Evolutionary conservation across 2,888 invertebrate genomes (phyloP), one percentile per base, ranked within the genome.

Genomic region (Athalia cordata): DNA sequence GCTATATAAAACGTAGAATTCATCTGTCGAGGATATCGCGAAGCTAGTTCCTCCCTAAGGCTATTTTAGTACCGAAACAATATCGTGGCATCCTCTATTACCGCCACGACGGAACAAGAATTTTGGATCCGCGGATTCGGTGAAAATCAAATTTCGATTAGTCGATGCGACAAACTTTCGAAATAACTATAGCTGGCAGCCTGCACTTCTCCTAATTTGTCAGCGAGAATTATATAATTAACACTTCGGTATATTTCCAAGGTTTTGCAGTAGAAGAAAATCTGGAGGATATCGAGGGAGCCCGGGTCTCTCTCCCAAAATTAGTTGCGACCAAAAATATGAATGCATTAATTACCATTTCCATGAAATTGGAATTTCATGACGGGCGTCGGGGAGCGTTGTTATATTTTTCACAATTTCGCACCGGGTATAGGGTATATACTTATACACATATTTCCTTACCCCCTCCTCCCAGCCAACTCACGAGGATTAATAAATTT

Each of bases 361-460:
- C 62, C 74, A 75, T 62, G 74, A 75, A 75, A 75, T 75, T 75
- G 74, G 74, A 75, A 75, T 75, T 75, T 75, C 74, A 75, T 75
- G 74, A 62, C 74, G 74, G 74, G 74, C 74, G 74, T 75, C 74
- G 59, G 61, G 72, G 72, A 47, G 74, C 74, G 74, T 62, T 62
- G 61, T 62, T 61, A 75, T 62, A 62, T 75, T 75, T 75, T 75
- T 75, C 74, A 75, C 29, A 29, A 29, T 29, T 29, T 29, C 29
- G 29, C 29, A 29, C 29, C 1, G 29, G 29, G 29, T 29, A 29
- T n/a, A n/a, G n/a, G 29, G 29, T 29, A 29, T 29, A 29, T 2
- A 29, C 29, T 29, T 29, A 29, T 29, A 29, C 15, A 7, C 4
- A 13, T 61, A 7, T 61, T 11, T 75, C 11, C 29, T 9, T 75